A percentile compares a stretch with the other conserved stretches of the same genome.
Conservation (phyloP, 1,140 invertebrate species). For the Drosophila repleta region DNA sequence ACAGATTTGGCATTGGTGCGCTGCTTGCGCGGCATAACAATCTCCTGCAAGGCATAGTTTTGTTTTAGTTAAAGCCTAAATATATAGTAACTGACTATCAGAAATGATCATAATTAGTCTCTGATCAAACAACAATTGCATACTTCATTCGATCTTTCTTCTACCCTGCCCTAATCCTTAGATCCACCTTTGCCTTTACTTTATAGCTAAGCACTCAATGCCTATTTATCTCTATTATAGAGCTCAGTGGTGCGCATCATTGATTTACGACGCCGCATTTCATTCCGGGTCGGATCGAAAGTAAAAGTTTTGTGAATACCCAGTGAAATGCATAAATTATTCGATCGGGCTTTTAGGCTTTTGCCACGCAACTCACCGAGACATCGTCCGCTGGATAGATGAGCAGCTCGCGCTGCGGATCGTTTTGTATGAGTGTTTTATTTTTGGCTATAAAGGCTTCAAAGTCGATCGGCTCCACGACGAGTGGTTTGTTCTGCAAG, state of each 20-base stretch:
- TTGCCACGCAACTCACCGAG: slow-evolving; percentile 87
- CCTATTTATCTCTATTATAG: neutral
- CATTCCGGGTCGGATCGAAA: slow-evolving; percentile 6
- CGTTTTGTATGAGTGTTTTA: slow-evolving; percentile 95
- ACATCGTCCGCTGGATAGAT: slow-evolving; percentile 96
- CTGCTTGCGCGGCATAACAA: slow-evolving; percentile 90
- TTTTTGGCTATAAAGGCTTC: slow-evolving; percentile 95
- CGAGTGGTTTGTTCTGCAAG: slow-evolving; percentile 90
- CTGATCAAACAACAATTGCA: no score
- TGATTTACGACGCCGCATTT: slow-evolving; percentile 12
- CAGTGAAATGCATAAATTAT: slow-evolving; percentile 23
- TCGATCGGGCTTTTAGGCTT: slow-evolving; percentile 11
- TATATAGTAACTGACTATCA: neutral
- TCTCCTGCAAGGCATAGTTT: slow-evolving; percentile 84
- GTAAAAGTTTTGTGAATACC: slow-evolving; percentile 30
- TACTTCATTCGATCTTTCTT: no score
- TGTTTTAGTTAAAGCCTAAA: no score
- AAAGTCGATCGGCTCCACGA: slow-evolving; percentile 95
- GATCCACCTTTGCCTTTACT: neutral
- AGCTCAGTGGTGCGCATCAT: neutral
- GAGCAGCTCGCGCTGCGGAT: slow-evolving; percentile 94
- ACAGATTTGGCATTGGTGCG: slow-evolving; percentile 91
- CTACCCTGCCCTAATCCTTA: no score
- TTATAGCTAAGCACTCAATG: neutral
- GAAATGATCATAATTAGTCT: neutral